phyloP scores from a whole-genome alignment of 2,888 invertebrate species.

The Theretra japonica region DNA sequence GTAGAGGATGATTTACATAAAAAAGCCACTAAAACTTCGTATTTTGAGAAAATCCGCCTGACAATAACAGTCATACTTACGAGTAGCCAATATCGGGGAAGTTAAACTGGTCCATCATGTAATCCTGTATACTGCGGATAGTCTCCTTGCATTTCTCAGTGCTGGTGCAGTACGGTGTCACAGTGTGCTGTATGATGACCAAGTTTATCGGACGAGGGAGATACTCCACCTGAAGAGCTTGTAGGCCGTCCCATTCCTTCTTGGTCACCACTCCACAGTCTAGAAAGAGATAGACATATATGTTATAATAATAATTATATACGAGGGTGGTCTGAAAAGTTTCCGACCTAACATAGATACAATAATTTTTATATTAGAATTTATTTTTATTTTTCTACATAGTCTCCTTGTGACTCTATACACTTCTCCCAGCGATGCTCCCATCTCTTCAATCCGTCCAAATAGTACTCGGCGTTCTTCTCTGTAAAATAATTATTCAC shows the following conservation, averaged over 20 bases:
- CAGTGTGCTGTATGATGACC: slow-evolving; percentile 85
- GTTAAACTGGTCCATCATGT: slow-evolving; percentile 79
- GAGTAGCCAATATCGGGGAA: slow-evolving; percentile 82
- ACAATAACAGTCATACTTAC: slow-evolving; percentile 66
- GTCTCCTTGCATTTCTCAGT: slow-evolving; percentile 68
- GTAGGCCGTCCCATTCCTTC: slow-evolving; percentile 82
- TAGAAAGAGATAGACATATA: slow-evolving; percentile 35
- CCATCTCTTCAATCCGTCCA: too few species aligned
- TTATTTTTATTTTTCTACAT: too few species aligned
- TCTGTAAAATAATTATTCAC: too few species aligned
- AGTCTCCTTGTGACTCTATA: too few species aligned
- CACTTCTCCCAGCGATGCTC: too few species aligned
- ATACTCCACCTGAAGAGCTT: slow-evolving; percentile 75
- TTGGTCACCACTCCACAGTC: slow-evolving; percentile 75
- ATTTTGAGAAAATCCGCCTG: too few species aligned
- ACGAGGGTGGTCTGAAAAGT: too few species aligned
- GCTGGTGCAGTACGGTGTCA: slow-evolving; percentile 70
- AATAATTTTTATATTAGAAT: too few species aligned
- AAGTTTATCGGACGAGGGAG: slow-evolving; percentile 80
- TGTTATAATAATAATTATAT: background rate
- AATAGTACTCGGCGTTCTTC: too few species aligned
- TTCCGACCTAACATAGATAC: too few species aligned
- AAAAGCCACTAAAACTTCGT: too few species aligned
- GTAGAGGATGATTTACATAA: too few species aligned
- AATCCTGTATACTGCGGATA: slow-evolving; percentile 77